Evolutionary conservation across 2,797 vertebrate genomes (phyloP).

Genomic region (Eutrigla gurnardus): DNA sequence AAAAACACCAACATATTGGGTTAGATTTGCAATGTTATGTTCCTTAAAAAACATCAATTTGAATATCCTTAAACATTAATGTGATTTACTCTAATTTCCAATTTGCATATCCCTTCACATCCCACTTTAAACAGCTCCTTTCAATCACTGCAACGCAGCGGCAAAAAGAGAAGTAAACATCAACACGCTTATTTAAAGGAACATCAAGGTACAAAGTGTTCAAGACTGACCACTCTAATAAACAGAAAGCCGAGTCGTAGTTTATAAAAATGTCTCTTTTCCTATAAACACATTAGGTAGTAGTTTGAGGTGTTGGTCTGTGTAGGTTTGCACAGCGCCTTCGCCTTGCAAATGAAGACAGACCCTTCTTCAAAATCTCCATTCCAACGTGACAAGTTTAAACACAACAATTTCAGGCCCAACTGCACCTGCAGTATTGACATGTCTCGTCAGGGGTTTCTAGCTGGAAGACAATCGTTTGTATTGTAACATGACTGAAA

Average conservation of each 20-base stretch:
- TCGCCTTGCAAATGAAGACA: constrained; percentile 58
- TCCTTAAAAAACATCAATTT: constrained; percentile 14
- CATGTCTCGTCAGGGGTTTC: constrained; percentile 64
- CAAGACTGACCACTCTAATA: constrained; percentile 13
- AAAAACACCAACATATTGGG: background rate
- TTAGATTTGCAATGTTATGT: background rate
- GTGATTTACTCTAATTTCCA: constrained; percentile 41
- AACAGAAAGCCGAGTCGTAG: constrained; percentile 4
- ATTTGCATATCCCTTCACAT: constrained; percentile 35
- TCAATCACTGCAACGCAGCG: constrained; percentile 24
- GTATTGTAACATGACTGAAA: constrained; percentile 80
- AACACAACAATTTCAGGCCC: constrained; percentile 85
- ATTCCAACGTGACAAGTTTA: constrained; percentile 85
- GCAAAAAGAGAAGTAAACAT: constrained; percentile 43
- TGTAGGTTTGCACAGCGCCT: constrained; percentile 35
- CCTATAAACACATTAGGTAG: background rate
- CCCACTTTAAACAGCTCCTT: constrained; percentile 27
- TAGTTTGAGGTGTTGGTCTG: constrained; percentile 28
- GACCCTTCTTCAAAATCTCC: constrained; percentile 71
- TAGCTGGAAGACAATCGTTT: constrained; percentile 85
- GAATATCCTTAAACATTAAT: constrained; percentile 22
- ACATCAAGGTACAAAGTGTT: background rate
- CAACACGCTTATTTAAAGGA: constrained; percentile 28
- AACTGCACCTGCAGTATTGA: constrained; percentile 82
- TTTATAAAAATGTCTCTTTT: constrained; percentile 13